Evolutionary conservation across 2,888 invertebrate species (phyloP).

Genomic region (Troglohyphantes excavatus): DNA sequence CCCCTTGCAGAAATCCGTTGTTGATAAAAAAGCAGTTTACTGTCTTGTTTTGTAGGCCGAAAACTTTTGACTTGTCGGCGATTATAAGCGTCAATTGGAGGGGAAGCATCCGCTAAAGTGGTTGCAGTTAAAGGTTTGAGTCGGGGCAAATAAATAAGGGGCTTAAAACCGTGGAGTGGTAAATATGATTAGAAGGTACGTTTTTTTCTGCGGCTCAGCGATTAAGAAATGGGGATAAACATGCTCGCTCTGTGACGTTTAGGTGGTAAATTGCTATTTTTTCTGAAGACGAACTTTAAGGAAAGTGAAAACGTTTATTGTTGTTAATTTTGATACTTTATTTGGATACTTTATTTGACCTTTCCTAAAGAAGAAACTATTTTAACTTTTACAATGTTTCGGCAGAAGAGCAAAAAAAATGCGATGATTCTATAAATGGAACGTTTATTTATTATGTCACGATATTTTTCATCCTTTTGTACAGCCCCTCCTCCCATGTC

Average conservation of each 20-base stretch:
- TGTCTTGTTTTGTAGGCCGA: slow-evolving; percentile 54
- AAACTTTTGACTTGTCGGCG: slow-evolving; percentile 30
- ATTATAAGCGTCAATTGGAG: slow-evolving; percentile 45
- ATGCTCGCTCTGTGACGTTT: neutral
- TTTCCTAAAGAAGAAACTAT: no score
- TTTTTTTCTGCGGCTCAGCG: neutral
- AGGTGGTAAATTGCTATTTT: neutral
- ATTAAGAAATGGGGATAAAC: neutral
- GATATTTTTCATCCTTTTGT: no score
- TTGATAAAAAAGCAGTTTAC: slow-evolving; percentile 69
- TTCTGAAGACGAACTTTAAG: neutral
- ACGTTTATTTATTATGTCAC: no score
- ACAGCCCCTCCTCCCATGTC: no score
- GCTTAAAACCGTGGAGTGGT: neutral
- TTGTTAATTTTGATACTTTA: neutral
- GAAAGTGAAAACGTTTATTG: no score
- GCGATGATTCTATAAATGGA: no score
- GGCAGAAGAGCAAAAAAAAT: no score
- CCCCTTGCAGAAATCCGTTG: slow-evolving; percentile 32
- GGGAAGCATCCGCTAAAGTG: slow-evolving; percentile 12
- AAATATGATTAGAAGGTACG: neutral
- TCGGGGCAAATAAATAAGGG: slow-evolving; percentile 12
- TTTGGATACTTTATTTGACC: no score
- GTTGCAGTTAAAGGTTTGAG: neutral
- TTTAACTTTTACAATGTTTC: no score